These are phyloP conservation scores for Taenaris catops DNA, from an alignment of 2,888 invertebrate genomes.

Conservation along the genomic window DNA sequence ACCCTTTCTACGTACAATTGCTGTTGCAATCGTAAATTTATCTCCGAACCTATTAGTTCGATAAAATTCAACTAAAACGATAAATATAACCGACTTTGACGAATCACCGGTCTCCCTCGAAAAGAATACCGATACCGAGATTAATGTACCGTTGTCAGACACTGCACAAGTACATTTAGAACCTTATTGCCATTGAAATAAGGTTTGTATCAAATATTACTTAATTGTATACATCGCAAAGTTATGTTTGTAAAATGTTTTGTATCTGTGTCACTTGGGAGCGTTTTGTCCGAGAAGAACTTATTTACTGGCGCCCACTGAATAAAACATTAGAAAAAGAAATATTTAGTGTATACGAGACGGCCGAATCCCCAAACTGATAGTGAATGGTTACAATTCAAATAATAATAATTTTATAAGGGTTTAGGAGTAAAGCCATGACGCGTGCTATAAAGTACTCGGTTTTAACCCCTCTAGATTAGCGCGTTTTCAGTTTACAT, in stretches of 20 bases:
- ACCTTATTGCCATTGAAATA: slow-evolving; percentile 10
- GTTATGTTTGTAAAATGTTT: slow-evolving; percentile 40
- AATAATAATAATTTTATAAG: too few relatives aligned
- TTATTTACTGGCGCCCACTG: slow-evolving; percentile 58
- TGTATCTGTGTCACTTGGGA: slow-evolving; percentile 70
- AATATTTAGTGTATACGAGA: slow-evolving; percentile 28
- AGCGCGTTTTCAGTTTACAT: too few relatives aligned
- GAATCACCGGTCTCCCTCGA: slow-evolving; percentile 70
- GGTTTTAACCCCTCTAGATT: too few relatives aligned
- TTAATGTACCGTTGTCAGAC: slow-evolving; percentile 25
- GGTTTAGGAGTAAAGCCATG: too few relatives aligned
- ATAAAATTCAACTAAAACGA: slow-evolving; percentile 79
- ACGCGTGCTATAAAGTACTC: too few relatives aligned
- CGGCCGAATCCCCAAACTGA: slow-evolving; percentile 12
- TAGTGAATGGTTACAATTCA: slow-evolving; percentile 11
- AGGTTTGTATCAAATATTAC: slow-evolving; percentile 5
- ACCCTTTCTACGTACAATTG: slow-evolving; percentile 63
- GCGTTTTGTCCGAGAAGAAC: slow-evolving; percentile 73
- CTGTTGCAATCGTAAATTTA: slow-evolving; percentile 73
- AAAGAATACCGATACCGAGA: slow-evolving; percentile 50
- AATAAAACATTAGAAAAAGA: slow-evolving; percentile 51
- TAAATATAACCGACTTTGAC: slow-evolving; percentile 74
- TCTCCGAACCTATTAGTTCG: slow-evolving; percentile 74
- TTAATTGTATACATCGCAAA: background rate
- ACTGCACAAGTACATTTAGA: background rate